phyloP scores from a whole-genome alignment of 2,113 vertebrate species.

The Tyrannus savana region DNA sequence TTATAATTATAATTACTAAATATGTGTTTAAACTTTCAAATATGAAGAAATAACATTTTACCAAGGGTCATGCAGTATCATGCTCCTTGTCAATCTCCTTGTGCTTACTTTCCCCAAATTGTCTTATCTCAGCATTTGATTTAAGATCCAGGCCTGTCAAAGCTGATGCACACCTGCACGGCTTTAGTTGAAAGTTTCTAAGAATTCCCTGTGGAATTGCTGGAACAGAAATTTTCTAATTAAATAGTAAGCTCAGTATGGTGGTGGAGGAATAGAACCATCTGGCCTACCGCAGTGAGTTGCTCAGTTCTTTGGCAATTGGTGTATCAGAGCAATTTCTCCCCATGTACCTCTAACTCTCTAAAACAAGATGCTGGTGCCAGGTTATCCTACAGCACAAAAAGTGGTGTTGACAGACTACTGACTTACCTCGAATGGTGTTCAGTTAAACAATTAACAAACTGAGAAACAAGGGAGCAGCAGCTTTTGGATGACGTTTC shows the following conservation, averaged over 20 bases:
- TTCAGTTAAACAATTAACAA: neutral
- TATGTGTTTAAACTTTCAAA: neutral
- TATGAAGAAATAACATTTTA: neutral
- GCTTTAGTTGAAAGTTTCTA: neutral
- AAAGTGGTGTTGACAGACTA: neutral
- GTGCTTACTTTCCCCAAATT: neutral
- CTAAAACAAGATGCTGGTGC: neutral
- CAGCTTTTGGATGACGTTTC: neutral
- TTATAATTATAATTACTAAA: neutral
- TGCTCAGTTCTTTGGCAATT: neutral
- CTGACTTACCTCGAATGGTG: neutral
- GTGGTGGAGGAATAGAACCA: neutral
- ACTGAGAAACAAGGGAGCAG: neutral
- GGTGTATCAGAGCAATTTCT: neutral
- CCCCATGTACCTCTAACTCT: neutral
- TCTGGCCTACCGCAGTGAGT: neutral
- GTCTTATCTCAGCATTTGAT: neutral
- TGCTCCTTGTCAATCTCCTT: neutral
- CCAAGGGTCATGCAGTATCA: rapidly evolving
- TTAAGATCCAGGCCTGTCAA: neutral
- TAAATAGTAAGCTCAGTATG: neutral
- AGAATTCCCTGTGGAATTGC: neutral
- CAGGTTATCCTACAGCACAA: neutral
- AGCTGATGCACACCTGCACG: neutral
- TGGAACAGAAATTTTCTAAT: neutral